Percentiles rank a stretch among this genome's conserved stretches.
Evolutionary conservation across 2,797 vertebrate genomes (phyloP).

Genomic region (Champsocephalus esox): DNA sequence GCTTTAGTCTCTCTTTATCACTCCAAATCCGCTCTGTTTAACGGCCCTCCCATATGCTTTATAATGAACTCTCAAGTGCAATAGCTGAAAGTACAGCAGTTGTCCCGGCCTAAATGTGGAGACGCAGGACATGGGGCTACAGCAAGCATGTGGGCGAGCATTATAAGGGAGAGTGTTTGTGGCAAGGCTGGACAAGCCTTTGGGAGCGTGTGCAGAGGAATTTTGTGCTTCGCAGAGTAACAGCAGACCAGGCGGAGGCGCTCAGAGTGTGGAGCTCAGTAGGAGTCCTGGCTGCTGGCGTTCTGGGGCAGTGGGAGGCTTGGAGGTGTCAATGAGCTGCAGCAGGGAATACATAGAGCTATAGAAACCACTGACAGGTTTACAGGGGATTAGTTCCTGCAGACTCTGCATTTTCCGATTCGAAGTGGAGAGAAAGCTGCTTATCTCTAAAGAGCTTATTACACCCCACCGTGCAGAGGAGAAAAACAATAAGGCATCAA

Average conservation of each 20-base stretch:
- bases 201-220: constrained; percentile 56
- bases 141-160: constrained; percentile 61
- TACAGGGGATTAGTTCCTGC: constrained; percentile 88
- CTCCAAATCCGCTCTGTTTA: constrained; percentile 68
- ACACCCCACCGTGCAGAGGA: constrained; percentile 78
- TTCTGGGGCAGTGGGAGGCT: constrained; percentile 69
- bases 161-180: constrained; percentile 38
- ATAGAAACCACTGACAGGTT: constrained; percentile 86
- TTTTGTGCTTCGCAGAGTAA: constrained; percentile 49
- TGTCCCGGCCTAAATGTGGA: constrained; percentile 16
- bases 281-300: constrained; percentile 63
- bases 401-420: constrained; percentile 87
- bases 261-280: constrained; percentile 63
- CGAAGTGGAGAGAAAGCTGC: constrained; percentile 87
- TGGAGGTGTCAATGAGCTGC: constrained; percentile 75
- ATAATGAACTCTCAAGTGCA: constrained; percentile 15
- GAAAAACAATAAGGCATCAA: constrained; percentile 83
- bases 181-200: constrained; percentile 55
- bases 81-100: constrained; percentile 42
- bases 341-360: constrained; percentile 74
- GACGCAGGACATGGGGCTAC: constrained; percentile 26
- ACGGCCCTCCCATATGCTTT: constrained; percentile 72
- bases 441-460: constrained; percentile 88
- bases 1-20: constrained; percentile 50
- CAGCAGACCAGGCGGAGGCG: constrained; percentile 74